Percentiles rank a stretch among this genome's conserved stretches.
These are phyloP conservation scores for Melanotaenia pygmaea DNA, from an alignment of 2,797 vertebrate species.

Conservation along the genomic window DNA sequence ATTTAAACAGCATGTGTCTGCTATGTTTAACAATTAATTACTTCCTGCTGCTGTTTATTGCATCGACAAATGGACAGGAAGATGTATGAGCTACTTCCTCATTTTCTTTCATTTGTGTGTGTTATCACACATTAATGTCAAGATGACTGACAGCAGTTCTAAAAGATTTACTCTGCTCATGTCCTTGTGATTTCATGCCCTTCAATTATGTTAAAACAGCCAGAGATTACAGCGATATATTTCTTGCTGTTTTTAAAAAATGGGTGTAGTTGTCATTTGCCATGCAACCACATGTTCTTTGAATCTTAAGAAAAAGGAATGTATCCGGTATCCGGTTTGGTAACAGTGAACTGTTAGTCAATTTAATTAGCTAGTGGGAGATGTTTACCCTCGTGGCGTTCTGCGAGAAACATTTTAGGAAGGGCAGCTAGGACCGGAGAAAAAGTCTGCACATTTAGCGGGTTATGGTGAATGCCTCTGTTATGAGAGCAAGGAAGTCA, in stretches of 20 bases:
- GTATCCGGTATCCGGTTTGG: background rate
- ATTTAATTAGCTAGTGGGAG: background rate
- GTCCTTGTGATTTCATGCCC: background rate
- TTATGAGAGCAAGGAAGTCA: background rate
- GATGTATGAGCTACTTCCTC: background rate
- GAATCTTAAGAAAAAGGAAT: background rate
- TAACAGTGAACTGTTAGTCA: background rate
- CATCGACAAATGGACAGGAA: background rate
- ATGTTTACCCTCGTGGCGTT: background rate
- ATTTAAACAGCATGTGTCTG: background rate
- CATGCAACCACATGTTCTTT: background rate
- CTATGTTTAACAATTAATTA: background rate
- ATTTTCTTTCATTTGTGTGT: background rate
- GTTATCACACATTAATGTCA: background rate
- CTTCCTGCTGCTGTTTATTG: background rate
- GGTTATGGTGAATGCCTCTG: background rate
- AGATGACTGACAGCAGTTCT: background rate
- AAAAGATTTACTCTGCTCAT: background rate
- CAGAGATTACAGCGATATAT: background rate
- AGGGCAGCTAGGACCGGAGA: background rate
- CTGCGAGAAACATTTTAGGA: background rate
- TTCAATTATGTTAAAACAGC: background rate
- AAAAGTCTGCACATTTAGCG: background rate
- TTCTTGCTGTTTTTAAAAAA: background rate
- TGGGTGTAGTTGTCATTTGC: background rate